Conservation (phyloP, 2,888 invertebrate species). For the Eremobia ochroleuca region DNA sequence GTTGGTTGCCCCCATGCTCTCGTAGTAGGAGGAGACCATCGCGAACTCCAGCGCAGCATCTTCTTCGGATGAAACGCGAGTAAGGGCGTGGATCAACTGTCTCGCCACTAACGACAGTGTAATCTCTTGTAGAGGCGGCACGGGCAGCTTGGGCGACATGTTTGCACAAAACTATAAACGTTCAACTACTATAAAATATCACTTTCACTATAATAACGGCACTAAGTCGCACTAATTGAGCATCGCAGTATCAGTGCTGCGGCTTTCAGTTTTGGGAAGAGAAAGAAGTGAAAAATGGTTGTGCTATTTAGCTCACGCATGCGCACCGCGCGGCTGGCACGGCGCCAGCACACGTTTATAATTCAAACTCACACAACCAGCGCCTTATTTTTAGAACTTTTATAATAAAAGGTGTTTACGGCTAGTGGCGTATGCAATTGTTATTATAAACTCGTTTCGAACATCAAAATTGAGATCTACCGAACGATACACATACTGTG, state of each 20-base stretch:
- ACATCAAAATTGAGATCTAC: constrained; percentile 52
- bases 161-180: constrained; percentile 71
- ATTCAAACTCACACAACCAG: constrained; percentile 85
- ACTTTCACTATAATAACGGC: constrained; percentile 72
- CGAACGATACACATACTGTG: constrained; percentile 18
- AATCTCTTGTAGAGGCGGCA: constrained; percentile 91
- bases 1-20: constrained; percentile 92
- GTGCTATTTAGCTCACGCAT: constrained; percentile 85
- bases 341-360: constrained; percentile 86
- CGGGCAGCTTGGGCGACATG: constrained; percentile 93
- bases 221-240: constrained; percentile 79
- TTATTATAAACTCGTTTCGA: constrained; percentile 74
- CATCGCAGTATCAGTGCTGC: constrained; percentile 78
- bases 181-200: constrained; percentile 71
- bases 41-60: constrained; percentile 91
- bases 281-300: constrained; percentile 85
- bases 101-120: constrained; percentile 92
- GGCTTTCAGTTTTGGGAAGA: constrained; percentile 80
- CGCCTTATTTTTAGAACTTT: constrained; percentile 87
- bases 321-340: constrained; percentile 81
- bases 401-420: constrained; percentile 88
- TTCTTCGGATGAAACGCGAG: constrained; percentile 91
- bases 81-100: constrained; percentile 92
- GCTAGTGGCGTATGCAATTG: constrained; percentile 76
- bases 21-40: constrained; percentile 91